Conservation (phyloP, 2,888 invertebrate species). For the Allygus modestus region DNA sequence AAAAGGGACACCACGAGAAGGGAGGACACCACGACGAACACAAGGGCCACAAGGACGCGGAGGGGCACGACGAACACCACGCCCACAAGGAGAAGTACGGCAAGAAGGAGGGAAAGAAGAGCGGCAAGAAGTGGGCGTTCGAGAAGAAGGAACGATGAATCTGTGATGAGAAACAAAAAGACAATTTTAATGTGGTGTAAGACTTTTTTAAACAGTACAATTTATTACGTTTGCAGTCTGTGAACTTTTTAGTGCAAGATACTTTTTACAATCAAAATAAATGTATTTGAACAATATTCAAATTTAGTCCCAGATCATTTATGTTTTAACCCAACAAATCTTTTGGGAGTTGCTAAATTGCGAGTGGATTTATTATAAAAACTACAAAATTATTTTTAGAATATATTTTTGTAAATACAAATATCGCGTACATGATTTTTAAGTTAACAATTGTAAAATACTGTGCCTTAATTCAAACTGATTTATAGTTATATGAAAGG, state of each 20-base stretch:
- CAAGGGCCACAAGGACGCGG: conserved; percentile 77
- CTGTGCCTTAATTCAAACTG: too few species aligned
- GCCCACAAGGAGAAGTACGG: conserved; percentile 76
- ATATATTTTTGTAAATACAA: too few species aligned
- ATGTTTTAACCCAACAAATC: too few species aligned
- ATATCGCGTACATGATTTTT: too few species aligned
- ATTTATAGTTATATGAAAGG: too few species aligned
- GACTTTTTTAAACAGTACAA: not conserved
- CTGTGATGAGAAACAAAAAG: not conserved
- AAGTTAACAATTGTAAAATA: too few species aligned
- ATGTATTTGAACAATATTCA: not conserved
- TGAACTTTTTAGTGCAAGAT: not conserved
- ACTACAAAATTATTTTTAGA: too few species aligned
- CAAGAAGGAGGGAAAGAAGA: conserved; percentile 75
- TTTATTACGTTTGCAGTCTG: not conserved
- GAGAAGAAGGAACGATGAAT: conserved; percentile 73
- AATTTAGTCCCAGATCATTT: not conserved
- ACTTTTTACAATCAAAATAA: conserved; percentile 17
- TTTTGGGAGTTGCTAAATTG: too few species aligned
- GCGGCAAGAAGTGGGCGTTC: conserved; percentile 80
- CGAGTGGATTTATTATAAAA: too few species aligned
- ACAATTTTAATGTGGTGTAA: not conserved
- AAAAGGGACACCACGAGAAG: conserved; percentile 72
- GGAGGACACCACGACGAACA: conserved; percentile 71
- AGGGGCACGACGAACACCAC: conserved; percentile 79